Base-by-base conservation (phyloP, 2,888 invertebrate species). In the Stenoptilia bipunctidactyla region DNA sequence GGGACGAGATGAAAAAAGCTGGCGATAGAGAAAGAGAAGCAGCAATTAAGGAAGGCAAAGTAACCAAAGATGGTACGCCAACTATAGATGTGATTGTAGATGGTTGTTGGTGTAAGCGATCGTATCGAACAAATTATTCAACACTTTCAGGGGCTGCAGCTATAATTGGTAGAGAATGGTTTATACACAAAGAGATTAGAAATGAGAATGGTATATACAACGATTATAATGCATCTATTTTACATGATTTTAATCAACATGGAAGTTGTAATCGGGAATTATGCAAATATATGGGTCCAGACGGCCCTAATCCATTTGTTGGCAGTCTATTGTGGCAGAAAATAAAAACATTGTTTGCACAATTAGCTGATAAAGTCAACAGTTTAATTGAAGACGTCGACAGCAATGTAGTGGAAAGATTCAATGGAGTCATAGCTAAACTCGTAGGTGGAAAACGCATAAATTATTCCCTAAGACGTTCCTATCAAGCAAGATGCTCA, bases 311-410 rank as follows among this genome's bases (percentile, higher is more conserved):
- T 15, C 37, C 44, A 41, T 44, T 41, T 41, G 39, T 44, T 37
- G 20, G 20, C 20, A 20, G 20, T 20, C 3, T 20, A 20, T 5
- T 20, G 34, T 34, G 25, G 12, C 37, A 44, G 15, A 44, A 39
- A 41, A 37, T 37, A 25, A 37, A 41, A 44, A 39, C 39, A 27
- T n/a, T 44, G 9, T 13, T 36, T 27, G 36, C 36, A 36, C 36
- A 41, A 38, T 35, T 39, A 38, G 39, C 38, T 30, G 38, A 38
- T 30, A 40, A 40, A 37, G 38, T 13, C n/a, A 39, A 39, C 9
- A 47, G 43, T 40, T 36, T 45, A 13, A 43, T 47, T 39, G 41
- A 47, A 39, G 40, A 44, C 39, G 42, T 44, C 2, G 44, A 44
- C 30, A 46, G 42, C 34, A 44, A 46, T 20, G 27, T 42, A 14